Evolutionary conservation across 2,113 vertebrate species (phyloP).

Genomic region (Megaceryle maxima): DNA sequence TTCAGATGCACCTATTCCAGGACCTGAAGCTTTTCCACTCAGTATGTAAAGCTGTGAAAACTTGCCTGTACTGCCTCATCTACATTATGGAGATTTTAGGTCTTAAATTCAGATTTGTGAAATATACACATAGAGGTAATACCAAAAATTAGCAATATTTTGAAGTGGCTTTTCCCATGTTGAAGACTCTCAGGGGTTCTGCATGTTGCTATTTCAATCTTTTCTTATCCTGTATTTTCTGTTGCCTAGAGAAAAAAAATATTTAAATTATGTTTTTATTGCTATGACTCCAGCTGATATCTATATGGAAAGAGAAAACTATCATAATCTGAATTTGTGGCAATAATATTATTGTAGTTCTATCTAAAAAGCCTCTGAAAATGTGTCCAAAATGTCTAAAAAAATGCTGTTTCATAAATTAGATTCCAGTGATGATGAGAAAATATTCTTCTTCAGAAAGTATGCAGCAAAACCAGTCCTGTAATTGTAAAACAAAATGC

Average conservation of each 20-base stretch:
- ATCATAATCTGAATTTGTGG: not conserved
- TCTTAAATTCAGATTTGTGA: not conserved
- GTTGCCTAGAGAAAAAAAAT: not conserved
- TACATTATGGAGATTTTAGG: not conserved
- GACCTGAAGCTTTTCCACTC: not conserved
- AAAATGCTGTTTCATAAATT: not conserved
- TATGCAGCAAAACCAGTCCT: not conserved
- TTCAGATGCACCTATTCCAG: not conserved
- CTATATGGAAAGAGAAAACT: not conserved
- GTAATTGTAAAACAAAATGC: not conserved
- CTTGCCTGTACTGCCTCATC: not conserved
- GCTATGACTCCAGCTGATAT: not conserved
- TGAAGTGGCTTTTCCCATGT: not conserved
- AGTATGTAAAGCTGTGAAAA: not conserved
- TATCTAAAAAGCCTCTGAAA: not conserved
- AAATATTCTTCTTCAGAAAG: not conserved
- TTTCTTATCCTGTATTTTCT: not conserved
- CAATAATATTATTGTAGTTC: not conserved
- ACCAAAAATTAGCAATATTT: not conserved
- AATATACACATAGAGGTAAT: not conserved
- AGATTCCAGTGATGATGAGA: not conserved
- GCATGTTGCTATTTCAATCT: not conserved
- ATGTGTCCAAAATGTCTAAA: not conserved
- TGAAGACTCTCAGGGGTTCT: not conserved
- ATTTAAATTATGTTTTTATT: not conserved